Evolutionary conservation across 1,140 invertebrate genomes (phyloP), one percentile per base, ranked within the genome.

Genomic region (Megalonaias nervosa): DNA sequence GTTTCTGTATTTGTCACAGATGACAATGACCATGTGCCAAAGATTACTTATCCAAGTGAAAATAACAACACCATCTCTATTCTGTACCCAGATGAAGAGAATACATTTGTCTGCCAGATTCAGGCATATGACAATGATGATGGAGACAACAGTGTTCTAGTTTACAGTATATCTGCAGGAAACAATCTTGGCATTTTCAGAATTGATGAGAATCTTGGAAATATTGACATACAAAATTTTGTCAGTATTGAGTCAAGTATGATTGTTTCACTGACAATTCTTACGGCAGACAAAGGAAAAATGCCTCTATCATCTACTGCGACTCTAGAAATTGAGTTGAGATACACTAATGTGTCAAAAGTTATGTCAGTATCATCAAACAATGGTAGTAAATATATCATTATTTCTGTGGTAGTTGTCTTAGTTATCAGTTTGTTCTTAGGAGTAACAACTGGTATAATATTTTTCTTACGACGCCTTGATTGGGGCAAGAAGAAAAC

Each of bases 1-100:
- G 83, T 88, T 1, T 84, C 81, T 9, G 80, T 88, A 21, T 67
- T 71, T 61, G 82, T 90, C 5, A 66, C 80, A 1, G 97, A 98
- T 89, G 96, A 95, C 13, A 99, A 99, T 89, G 97, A 99, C 92
- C 98, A 98, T 90, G 94, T 95, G 12, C 97, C 97, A 0, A 91
- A 93, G 3, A 79, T 88, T 66, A 78, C 80, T 16, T 85, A 83
- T 56, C 87, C 87, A 5, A 81, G 80, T 23, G 75, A 82, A 48
- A 71, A 74, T 31, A 86, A 87, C 67, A 85, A 86, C 59, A 84
- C 82, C 23, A 77, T 88, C 21, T 71, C 31, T 19, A 31, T 74
- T 57, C 67, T 74, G 68, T 79, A 86, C 75, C 75, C 71, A 70
- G 80, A 82, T 73, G 61, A 81, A 72, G 67, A 79, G 21, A 72